Base-by-base conservation (phyloP, 2,888 invertebrate genomes). In the Sinelater perroti region DNA sequence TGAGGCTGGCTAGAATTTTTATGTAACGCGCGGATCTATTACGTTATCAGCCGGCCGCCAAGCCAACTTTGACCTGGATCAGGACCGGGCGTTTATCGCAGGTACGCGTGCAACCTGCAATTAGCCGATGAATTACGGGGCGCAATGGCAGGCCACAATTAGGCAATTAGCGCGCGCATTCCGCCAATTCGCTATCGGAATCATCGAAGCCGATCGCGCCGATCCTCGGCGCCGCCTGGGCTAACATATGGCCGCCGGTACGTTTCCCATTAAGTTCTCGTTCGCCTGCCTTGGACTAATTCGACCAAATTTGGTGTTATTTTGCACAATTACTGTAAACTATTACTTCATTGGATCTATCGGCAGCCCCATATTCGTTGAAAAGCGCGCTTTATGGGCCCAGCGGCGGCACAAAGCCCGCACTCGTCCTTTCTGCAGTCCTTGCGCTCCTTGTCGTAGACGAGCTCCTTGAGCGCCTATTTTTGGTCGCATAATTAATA, bases 251-350 rank as follows among this genome's bases (percentile, higher is more conserved):
- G 56, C 36, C 38, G 45, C 13, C 35, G 21, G 30, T 17, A 38
- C 45, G 33, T 44, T 52, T 57, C 17, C 51, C 52, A 57, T 45
- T 57, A 35, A 46, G 45, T 51, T 35, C 44, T 24, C 30, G 11
- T 28, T 18, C 20, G 10, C 8, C 35, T 50, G 46, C 68, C 68
- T 68, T 68, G 68, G 65, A 68, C 68, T 67, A 65, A 67, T 66
- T 68, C 56, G 57, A 52, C 68, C 68, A 60, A 67, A 68, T 67
- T 67, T 68, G 68, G 68, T 66, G 56, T 66, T 67, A 66, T 66
- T 63, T 66, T 63, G 53, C 52, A 57, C 63, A 57, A 65, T 53
- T 51, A 54, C 31, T 60, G 54, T 58, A 52, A 47, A 53, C 47
- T 61, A 62, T 64, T 64, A 55, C 63, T 57, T 62, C 61, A 62